Evolutionary conservation across 2,113 vertebrate species (phyloP).

Genomic region (Herpailurus yagouaroundi): DNA sequence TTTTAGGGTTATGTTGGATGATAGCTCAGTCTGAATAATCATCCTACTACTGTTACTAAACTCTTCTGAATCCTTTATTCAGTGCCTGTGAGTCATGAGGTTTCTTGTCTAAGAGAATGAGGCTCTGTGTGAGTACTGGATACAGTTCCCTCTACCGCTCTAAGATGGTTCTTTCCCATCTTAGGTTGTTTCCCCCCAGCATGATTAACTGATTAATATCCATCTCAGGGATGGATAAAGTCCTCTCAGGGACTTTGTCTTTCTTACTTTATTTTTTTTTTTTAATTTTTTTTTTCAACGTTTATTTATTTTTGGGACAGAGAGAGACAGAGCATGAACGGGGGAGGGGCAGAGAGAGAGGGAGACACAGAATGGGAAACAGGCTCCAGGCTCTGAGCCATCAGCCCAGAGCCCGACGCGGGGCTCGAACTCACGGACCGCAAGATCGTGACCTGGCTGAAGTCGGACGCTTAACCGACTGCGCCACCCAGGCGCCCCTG

Average conservation of each 20-base stretch:
- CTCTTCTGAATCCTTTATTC: background rate
- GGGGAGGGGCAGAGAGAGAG: too few species aligned
- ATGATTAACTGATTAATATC: background rate
- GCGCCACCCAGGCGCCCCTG: too few species aligned
- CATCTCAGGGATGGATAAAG: too few species aligned
- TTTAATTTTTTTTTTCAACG: too few species aligned
- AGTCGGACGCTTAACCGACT: too few species aligned
- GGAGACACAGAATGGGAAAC: too few species aligned
- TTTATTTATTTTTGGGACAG: too few species aligned
- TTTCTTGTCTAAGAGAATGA: background rate
- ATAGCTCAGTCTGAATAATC: background rate
- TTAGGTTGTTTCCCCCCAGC: background rate
- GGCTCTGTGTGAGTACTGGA: background rate
- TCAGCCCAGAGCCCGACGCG: too few species aligned
- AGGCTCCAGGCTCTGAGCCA: too few species aligned
- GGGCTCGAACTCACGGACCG: too few species aligned
- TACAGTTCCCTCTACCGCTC: rapidly evolving
- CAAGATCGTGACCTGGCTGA: too few species aligned
- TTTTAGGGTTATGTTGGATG: background rate
- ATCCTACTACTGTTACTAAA: background rate
- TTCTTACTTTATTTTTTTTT: background rate
- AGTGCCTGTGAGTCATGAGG: background rate
- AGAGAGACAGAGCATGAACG: too few species aligned
- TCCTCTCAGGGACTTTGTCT: background rate
- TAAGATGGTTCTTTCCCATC: background rate